Base-by-base conservation (phyloP, 2,113 vertebrate genomes). In the Mesitornis unicolor region DNA sequence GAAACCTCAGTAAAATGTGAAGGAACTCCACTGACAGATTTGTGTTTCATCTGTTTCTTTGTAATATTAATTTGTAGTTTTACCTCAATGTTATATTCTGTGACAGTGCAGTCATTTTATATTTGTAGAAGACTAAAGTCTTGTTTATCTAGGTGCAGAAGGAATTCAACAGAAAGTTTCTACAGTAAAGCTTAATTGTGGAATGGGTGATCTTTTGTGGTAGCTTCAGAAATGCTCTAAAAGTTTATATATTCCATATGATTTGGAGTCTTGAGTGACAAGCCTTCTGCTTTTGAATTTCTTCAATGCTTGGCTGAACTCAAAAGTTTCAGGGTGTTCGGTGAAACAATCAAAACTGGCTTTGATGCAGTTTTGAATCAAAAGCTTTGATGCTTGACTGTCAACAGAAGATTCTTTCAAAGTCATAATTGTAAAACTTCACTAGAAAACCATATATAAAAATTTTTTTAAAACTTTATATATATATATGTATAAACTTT, bases 301-400 rank as follows among this genome's bases (percentile, higher is more conserved):
- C 0, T 0, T 94, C 89, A 81, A 79, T 84, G 84, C 90, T 96
- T 90, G 90, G 53, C 56, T 96, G 91, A 95, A 76, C 70, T 68
- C 88, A 71, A 86, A 78, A 95, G 60, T 89, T 95, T 91, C 47
- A 82, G 71, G 45, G 75, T 79, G 65, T 85, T 89, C 6, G 2
- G 35, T 78, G 70, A 33, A 87, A 84, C 61, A 51, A 68, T 89
- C 74, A 87, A 87, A 91, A 91, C 36, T 53, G 90, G 21, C 65
- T 95, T 90, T 95, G 77, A 90, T 77, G 70, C n/a, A 57, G 87
- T 90, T 86, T 93, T 88, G 73, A 76, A 87, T 93, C 71, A 95
- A 77, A 90, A 91, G 65, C 25, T 91, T 76, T 79, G 79, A 94
- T 89, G 91, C 79, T 64, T 95, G 61, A 82, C 76, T 79, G 82